Conservation (phyloP, 2,113 vertebrate genomes). For the Vanacampus margaritifer region DNA sequence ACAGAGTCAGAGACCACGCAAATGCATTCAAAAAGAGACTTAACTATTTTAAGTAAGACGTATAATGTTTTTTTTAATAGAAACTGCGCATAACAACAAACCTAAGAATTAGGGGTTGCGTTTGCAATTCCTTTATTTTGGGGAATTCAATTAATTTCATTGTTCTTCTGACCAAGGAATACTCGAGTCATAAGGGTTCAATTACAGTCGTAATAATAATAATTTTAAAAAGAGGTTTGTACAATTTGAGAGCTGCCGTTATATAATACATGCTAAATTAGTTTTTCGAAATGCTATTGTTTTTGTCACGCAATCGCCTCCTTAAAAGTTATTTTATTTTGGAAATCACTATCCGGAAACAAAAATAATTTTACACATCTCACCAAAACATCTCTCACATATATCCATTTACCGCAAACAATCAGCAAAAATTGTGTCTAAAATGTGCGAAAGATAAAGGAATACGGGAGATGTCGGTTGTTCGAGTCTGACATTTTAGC, state of each 20-base stretch:
- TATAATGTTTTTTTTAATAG: not conserved
- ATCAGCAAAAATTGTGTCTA: constrained; percentile 21
- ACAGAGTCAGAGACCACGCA: too few species aligned
- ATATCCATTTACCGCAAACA: not conserved
- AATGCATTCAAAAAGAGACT: too few species aligned
- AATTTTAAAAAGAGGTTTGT: not conserved
- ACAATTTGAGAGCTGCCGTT: not conserved
- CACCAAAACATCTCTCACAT: too few species aligned
- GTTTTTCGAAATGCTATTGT: not conserved
- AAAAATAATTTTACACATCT: too few species aligned
- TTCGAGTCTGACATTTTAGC: constrained; percentile 7
- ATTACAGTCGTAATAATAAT: not conserved
- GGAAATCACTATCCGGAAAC: constrained; percentile 8
- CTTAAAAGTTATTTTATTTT: constrained; percentile 34
- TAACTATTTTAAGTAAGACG: too few species aligned
- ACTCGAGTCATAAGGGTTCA: too few species aligned
- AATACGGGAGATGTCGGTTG: not conserved
- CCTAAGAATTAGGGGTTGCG: too few species aligned
- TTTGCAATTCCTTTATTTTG: too few species aligned
- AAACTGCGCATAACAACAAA: too few species aligned
- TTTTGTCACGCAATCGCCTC: not conserved
- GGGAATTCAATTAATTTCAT: too few species aligned
- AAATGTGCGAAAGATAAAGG: constrained; percentile 9
- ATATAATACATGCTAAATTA: not conserved
- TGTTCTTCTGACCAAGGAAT: too few species aligned